Evolutionary conservation across 2,888 invertebrate species (phyloP), one percentile per base, ranked within the genome.

Genomic region (Lagria hirta): DNA sequence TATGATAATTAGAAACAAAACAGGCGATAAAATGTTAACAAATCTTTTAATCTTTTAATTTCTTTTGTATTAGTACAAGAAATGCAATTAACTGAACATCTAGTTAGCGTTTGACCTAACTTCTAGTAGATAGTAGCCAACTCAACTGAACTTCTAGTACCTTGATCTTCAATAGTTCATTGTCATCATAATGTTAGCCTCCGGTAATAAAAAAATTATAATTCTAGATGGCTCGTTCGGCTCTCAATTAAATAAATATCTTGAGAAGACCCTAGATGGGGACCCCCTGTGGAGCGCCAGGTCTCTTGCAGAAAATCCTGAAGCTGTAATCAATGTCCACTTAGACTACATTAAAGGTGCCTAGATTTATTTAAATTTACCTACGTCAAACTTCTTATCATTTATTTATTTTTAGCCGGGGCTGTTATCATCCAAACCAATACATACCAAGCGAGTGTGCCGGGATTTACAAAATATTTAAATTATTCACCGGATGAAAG

Each of bases 271-370:
- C 41, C 81, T 87, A 36, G 85, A 88, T 64, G 84, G 83, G 1
- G 88, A 92, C 69, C 88, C 89, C 0, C 69, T 92, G 16, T 93
- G 91, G 91, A 88, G 87, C 58, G 83, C 90, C 1, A 78, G 85
- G 38, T 84, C 87, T 58, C 76, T 92, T 42, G 77, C 81, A 40
- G 84, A 84, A 2, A 78, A 88, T 66, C 86, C 86, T 1, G 76
- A 83, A 3, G 85, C 86, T 34, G 82, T 92, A 32, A 76, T 83
- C 45, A 77, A 80, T 53, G 84, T 86, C 0, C 91, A 92, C 68
- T 72, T 85, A 61, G 88, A 85, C 63, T 89, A 86, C 64, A 69
- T 88, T 24, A 76, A 82, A 74, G 83, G 84, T 84, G 52, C 46
- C 22, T 3, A 10, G 5, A 33, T 40, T 24, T 13, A 20, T n/a